Evolutionary conservation across 2,797 vertebrate species (phyloP).

Genomic region (Alfaro cultratus): DNA sequence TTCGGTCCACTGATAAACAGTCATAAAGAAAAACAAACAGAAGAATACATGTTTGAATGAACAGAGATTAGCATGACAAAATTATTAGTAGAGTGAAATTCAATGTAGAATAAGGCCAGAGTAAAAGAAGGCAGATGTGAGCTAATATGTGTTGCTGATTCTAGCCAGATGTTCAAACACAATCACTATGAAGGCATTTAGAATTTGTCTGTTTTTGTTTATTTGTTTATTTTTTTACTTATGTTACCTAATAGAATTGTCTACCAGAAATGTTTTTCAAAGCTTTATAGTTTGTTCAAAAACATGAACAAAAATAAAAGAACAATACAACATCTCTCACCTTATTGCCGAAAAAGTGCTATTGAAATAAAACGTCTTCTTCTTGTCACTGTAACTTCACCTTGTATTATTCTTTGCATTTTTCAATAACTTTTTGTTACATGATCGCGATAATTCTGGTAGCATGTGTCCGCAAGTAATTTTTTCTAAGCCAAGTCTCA

Average conservation of each 20-base stretch:
- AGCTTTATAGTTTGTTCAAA: background rate
- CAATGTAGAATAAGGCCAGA: background rate
- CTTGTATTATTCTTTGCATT: background rate
- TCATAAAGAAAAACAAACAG: background rate
- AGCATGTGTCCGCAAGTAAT: too few relatives aligned
- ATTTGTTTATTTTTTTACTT: too few relatives aligned
- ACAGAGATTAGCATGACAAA: background rate
- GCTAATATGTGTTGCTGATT: background rate
- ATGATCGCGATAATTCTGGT: background rate
- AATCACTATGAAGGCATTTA: background rate
- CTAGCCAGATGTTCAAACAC: background rate
- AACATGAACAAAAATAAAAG: background rate
- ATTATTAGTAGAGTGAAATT: background rate
- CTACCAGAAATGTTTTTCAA: background rate
- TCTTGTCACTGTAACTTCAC: background rate
- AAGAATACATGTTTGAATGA: background rate
- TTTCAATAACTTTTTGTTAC: background rate
- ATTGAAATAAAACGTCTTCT: too few relatives aligned
- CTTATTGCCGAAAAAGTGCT: too few relatives aligned
- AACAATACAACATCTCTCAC: background rate
- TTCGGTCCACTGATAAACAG: constrained; percentile 90
- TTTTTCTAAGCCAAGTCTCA: background rate
- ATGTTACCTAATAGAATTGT: background rate
- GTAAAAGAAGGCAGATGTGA: background rate
- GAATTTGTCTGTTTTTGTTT: background rate